phyloP scores from a whole-genome alignment of 2,888 invertebrate genomes.

The Pollenia amentaria region DNA sequence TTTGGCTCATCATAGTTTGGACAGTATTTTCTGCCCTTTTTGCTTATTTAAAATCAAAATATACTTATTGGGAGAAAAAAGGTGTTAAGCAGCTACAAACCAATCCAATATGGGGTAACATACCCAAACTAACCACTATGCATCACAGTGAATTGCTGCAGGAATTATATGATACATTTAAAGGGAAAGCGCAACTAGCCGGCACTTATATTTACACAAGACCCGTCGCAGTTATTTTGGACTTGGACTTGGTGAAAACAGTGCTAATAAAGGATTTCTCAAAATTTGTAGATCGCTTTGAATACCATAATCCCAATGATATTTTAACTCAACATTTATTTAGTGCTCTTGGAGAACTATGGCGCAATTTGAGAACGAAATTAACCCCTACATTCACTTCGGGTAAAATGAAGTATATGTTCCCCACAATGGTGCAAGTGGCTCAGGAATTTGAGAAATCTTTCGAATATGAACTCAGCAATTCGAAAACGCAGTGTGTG shows the following conservation, averaged over 20 bases:
- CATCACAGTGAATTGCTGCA: slow-evolving; percentile 75
- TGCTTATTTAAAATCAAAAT: slow-evolving; percentile 75
- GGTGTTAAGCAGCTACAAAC: slow-evolving; percentile 76
- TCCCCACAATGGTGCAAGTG: slow-evolving; percentile 81
- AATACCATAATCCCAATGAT: slow-evolving; percentile 76
- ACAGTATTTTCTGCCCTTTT: slow-evolving; percentile 73
- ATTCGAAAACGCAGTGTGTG: slow-evolving; percentile 65
- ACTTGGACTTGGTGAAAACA: slow-evolving; percentile 81
- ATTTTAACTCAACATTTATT: slow-evolving; percentile 82
- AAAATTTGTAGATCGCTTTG: slow-evolving; percentile 81
- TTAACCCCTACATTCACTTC: slow-evolving; percentile 85
- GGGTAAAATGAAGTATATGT: slow-evolving; percentile 85
- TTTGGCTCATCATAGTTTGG: slow-evolving; percentile 72
- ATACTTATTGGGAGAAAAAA: slow-evolving; percentile 77
- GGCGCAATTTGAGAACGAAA: slow-evolving; percentile 84
- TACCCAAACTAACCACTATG: slow-evolving; percentile 75
- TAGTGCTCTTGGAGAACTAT: slow-evolving; percentile 81
- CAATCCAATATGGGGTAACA: slow-evolving; percentile 76
- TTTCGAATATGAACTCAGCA: slow-evolving; percentile 60
- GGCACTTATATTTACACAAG: slow-evolving; percentile 78
- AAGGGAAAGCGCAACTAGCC: slow-evolving; percentile 76
- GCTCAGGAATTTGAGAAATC: slow-evolving; percentile 75
- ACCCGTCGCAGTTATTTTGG: slow-evolving; percentile 78
- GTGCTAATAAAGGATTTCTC: slow-evolving; percentile 83
- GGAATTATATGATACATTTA: slow-evolving; percentile 79